Conservation (phyloP, 2,888 invertebrate genomes). For the Hypena proboscidalis region DNA sequence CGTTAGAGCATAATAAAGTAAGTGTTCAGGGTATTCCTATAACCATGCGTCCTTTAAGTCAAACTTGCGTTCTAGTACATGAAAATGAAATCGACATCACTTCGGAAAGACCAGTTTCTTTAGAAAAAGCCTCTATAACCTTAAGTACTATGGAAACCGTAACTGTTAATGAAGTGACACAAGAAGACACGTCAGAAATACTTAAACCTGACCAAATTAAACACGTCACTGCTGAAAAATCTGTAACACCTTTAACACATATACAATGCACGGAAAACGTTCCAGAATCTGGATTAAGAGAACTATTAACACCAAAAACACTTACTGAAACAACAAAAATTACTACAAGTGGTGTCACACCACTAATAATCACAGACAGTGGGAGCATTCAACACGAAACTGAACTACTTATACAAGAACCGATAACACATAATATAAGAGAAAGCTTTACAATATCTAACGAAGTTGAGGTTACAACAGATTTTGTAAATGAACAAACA, state of each 20-base stretch:
- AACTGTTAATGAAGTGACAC: constrained; percentile 66
- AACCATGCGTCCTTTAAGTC: constrained; percentile 55
- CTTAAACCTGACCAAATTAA: constrained; percentile 52
- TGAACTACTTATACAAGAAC: constrained; percentile 56
- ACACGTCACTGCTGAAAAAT: constrained; percentile 58
- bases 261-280: constrained; percentile 72
- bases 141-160: constrained; percentile 62
- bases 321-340: constrained; percentile 55
- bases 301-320: constrained; percentile 53
- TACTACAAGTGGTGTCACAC: constrained; percentile 61
- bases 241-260: constrained; percentile 63
- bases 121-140: constrained; percentile 56
- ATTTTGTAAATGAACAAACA: constrained; percentile 66
- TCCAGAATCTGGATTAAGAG: constrained; percentile 55
- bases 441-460: constrained; percentile 60
- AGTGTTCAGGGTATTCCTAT: constrained; percentile 47
- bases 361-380: constrained; percentile 70
- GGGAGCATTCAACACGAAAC: constrained; percentile 69
- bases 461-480: constrained; percentile 64
- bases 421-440: constrained; percentile 57
- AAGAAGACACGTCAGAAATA: constrained; percentile 59
- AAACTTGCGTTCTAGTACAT: constrained; percentile 57
- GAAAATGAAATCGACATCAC: constrained; percentile 59
- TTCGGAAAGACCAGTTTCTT: constrained; percentile 41
- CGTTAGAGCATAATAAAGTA: constrained; percentile 40